Evolutionary conservation across 2,888 invertebrate species (phyloP), one percentile per base, ranked within the genome.

Genomic region (Heliconius ismenius): DNA sequence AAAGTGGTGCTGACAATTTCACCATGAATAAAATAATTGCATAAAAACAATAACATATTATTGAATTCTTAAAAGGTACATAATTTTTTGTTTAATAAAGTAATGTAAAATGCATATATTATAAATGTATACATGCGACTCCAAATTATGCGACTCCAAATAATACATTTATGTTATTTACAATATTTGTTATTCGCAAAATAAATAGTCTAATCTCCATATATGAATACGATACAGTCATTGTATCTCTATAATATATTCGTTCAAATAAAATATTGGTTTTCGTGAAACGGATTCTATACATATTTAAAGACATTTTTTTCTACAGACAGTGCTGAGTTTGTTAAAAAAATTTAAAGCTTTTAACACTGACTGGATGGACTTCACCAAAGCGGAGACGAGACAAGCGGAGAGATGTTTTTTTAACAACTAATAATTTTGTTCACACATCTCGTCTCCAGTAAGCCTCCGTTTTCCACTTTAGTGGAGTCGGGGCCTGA

Each of bases 171-270:
- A 32, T 32, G 13, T 7, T n/a, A 36, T 36, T 65, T 65, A 65
- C 36, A n/a, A n/a, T n/a, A 36, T 36, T n/a, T 39, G 36, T 24
- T 39, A n/a, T 65, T 24, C 24, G n/a, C 36, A 39, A 65, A 36
- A 36, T 65, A 65, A 65, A 65, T 65, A 36, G 15, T 65, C 65
- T 65, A 65, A 36, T 65, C 36, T 36, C n/a, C 15, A 67, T 39
- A 39, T 24, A 36, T 39, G 65, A 24, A 24, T 65, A 65, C n/a
- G 13, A 65, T 65, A 7, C 39, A 65, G 36, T 32, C 15, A 24
- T 39, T 39, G 10, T 39, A 64, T 64, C 24, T 65, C 24, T 65
- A 39, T 24, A 64, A 64, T 10, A 64, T 54, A 39, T 65, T 65
- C n/a, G 65, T 65, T 65, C 39, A 39, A 36, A 39, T 65, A 24